These are phyloP conservation scores for Himalopsyche anomala DNA, from an alignment of 2,888 invertebrate genomes.

Conservation along the genomic window DNA sequence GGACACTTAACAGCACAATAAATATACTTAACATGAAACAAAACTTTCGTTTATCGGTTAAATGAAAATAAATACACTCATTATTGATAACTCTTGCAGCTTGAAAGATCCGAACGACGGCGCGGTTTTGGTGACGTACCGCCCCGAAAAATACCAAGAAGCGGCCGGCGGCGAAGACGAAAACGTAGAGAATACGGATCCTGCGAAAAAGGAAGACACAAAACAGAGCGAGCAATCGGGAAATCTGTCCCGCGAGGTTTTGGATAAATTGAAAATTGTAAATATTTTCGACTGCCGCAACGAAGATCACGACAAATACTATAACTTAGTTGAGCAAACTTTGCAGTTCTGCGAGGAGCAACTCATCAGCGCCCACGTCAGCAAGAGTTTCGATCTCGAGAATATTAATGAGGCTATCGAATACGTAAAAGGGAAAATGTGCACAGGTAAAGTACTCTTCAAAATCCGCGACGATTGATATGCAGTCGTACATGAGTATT, in stretches of 20 bases:
- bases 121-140: slow-evolving; percentile 52
- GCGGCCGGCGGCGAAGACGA: neutral
- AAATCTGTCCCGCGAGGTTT: slow-evolving; percentile 67
- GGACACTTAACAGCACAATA: too few species aligned
- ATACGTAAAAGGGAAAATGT: slow-evolving; percentile 76
- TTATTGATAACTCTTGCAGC: slow-evolving; percentile 49
- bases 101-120: slow-evolving; percentile 54
- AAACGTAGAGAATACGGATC: neutral
- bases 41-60: neutral
- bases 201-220: slow-evolving; percentile 69
- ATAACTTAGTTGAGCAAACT: slow-evolving; percentile 77
- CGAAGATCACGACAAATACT: slow-evolving; percentile 76
- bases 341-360: slow-evolving; percentile 80
- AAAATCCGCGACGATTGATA: slow-evolving; percentile 67
- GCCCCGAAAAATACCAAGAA: neutral
- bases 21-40: too few species aligned
- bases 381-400: slow-evolving; percentile 76
- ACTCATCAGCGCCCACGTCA: slow-evolving; percentile 78
- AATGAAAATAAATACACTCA: slow-evolving; percentile 19
- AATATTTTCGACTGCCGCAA: slow-evolving; percentile 74
- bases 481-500: neutral
- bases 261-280: slow-evolving; percentile 73
- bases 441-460: slow-evolving; percentile 80
- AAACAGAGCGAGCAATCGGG: slow-evolving; percentile 71
- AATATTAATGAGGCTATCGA: slow-evolving; percentile 80